Evolutionary conservation across 2,888 invertebrate species (phyloP), one percentile per base, ranked within the genome.

Genomic region (Plusia festucae): DNA sequence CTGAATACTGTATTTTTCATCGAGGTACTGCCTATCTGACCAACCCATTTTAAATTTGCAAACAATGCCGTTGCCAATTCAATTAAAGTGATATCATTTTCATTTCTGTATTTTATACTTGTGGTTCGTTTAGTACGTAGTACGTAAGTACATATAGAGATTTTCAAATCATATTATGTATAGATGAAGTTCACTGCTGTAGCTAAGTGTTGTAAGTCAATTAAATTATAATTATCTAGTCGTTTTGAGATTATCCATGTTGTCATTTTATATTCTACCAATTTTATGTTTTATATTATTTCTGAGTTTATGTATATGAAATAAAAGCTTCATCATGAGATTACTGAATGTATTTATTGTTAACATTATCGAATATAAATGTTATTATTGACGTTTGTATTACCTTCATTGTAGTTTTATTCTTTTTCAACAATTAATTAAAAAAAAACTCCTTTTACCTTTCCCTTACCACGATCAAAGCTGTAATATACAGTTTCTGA

Each of bases 131-230:
- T 44, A 20, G 20, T 53, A 51, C 24, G 32, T 52, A 49, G 20
- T 54, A 58, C 40, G 27, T 18, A 56, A 11, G 27, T 18, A 56
- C 8, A 55, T 30, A 30, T 52, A 32, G 13, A 32, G 15, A 56
- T 32, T 61, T 60, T 57, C 56, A 52, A 61, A 56, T 53, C 27
- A 53, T 53, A 49, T 40, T 57, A 61, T 62, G 54, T 78, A 30
- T 69, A 72, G 67, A 60, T 65, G 52, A 75, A 65, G 40, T 68
- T 83, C 78, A 84, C 78, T 62, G 73, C 58, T 22, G 80, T 88
- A 87, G 83, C 73, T 89, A 77, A 85, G 84, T 92, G 89, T 92
- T 90, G 88, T 91, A 82, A 88, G 92, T 93, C 92, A 93, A 93
- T 93, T 93, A 90, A 81, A 85, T 73, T 79, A 82, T 82, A 85